These are phyloP conservation scores for Pocillopora verrucosa DNA, from an alignment of 64 coral and sea anemone genomes.

Conservation along the genomic window DNA sequence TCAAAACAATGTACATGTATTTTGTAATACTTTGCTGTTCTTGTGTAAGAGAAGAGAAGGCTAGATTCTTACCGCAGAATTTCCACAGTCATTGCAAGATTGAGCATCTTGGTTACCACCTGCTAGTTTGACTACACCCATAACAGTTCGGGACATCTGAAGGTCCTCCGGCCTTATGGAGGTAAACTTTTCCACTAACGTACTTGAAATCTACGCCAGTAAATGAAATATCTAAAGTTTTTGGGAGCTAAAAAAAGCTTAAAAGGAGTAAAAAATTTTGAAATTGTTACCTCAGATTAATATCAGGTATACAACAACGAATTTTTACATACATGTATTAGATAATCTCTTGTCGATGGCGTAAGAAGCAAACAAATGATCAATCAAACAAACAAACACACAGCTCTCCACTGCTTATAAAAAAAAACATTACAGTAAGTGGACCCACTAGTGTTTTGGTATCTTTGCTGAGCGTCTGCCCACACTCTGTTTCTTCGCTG, in stretches of 20 bases:
- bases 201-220: not conserved
- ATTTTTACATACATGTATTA: not conserved
- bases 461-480: not conserved
- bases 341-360: not conserved
- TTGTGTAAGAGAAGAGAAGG: no score
- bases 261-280: not conserved
- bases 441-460: not conserved
- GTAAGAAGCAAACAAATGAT: no score
- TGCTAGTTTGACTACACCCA: not conserved
- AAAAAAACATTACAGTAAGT: not conserved
- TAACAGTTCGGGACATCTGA: not conserved
- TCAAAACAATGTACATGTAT: no score
- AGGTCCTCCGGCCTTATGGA: not conserved
- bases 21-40: no score
- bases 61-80: not conserved
- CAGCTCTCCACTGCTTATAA: not conserved
- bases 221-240: not conserved
- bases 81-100: not conserved
- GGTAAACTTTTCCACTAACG: not conserved
- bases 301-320: not conserved
- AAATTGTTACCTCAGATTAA: not conserved
- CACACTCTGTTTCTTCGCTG: not conserved
- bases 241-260: not conserved
- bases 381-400: not conserved
- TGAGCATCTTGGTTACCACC: not conserved